Conservation (phyloP, 2,888 invertebrate species). For the Campopleginae sp. region DNA sequence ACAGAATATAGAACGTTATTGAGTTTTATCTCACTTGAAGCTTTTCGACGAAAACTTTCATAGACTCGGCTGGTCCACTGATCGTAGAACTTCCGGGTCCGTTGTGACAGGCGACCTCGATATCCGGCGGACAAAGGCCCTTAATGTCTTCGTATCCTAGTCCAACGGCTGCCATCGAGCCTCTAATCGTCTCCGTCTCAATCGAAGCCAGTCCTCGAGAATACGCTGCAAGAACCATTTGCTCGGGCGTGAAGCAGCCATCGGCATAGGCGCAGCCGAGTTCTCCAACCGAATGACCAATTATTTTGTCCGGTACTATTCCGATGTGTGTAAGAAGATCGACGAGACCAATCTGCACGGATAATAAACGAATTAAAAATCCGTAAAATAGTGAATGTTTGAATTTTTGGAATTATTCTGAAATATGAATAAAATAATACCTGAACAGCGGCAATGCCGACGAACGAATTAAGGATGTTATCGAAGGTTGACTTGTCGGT, state of each 20-base stretch:
- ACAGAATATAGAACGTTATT: not conserved
- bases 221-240: conserved; percentile 79
- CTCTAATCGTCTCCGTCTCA: conserved; percentile 85
- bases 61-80: conserved; percentile 91
- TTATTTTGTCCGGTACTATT: conserved; percentile 89
- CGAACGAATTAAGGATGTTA: conserved; percentile 89
- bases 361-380: conserved; percentile 89
- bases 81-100: conserved; percentile 94
- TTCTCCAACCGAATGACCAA: conserved; percentile 97
- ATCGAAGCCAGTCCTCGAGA: conserved; percentile 78
- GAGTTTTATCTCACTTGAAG: conserved; percentile 81
- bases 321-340: conserved; percentile 87
- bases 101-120: conserved; percentile 95
- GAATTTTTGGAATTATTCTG: not conserved
- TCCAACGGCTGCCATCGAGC: conserved; percentile 96
- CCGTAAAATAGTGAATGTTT: conserved; percentile 86
- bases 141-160: conserved; percentile 87
- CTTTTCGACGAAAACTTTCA: conserved; percentile 88
- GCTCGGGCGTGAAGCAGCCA: conserved; percentile 88
- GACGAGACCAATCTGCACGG: conserved; percentile 86
- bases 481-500: conserved; percentile 87
- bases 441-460: conserved; percentile 90
- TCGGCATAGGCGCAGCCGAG: conserved; percentile 98
- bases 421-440: conserved; percentile 76
- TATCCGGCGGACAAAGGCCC: conserved; percentile 89